Base-by-base conservation (phyloP, 1,140 invertebrate genomes). In the Cyclina sinensis region DNA sequence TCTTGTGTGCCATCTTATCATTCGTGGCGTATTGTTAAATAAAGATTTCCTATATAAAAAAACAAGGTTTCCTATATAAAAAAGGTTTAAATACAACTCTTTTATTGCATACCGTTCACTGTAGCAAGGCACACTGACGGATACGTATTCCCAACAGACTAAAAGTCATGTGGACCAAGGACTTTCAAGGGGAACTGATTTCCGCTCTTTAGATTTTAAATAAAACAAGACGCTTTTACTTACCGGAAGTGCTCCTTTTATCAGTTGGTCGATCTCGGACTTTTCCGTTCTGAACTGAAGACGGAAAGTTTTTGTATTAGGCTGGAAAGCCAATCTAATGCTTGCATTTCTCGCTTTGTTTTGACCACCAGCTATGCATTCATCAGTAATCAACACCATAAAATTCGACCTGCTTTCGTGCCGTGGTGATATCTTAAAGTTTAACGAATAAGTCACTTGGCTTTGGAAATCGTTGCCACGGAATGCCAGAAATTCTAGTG, bases 401-500 rank as follows among this genome's bases (percentile, higher is more conserved):
- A 48, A 62, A 14, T 37, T 88, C 16, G 16, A 5, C 21, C 51
- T 74, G 9, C 30, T 82, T 21, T 27, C 24, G 21, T 83, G 86
- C 24, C 70, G 27, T 11, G 68, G 79, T 1, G 80, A 83, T n/a
- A 88, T 73, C 57, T 88, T 88, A 27, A 88, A 88, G 35, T 35
- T 82, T 14, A 82, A 24, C 1, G 86, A 24, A 48, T 82, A 88
- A 2, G 86, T 88, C 4, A 88, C 57, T 39, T 82, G 62, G 16
- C 24, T 81, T 54, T 88, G 86, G 39, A 88, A 88, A 73, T 88
- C 86, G 43, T 88, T 88, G 18, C 86, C 86, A 62, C 70, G 62
- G 27, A 88, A 88, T 21, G 86, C 62, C 16, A 76, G 51, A 48
- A 88, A 88, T 35, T 74, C 39, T 9, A 88, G 39, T 21, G 86